These are phyloP conservation scores for Protobothrops mucrosquamatus DNA, from an alignment of 2,113 vertebrate species.

Conservation along the genomic window DNA sequence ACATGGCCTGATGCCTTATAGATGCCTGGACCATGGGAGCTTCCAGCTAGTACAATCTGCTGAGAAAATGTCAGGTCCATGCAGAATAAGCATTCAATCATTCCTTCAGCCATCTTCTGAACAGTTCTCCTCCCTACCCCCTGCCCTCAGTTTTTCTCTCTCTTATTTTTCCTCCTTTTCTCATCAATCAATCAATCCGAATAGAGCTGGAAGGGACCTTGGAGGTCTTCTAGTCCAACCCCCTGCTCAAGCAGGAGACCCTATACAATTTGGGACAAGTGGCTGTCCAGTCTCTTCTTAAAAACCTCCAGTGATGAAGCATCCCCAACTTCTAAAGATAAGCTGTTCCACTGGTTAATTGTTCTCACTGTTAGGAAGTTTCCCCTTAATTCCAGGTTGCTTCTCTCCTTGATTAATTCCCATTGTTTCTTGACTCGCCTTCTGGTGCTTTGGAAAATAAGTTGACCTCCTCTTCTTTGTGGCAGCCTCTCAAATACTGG, in stretches of 20 bases:
- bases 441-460: no score
- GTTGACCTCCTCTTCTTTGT: no score
- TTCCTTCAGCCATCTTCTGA: not conserved
- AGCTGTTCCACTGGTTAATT: no score
- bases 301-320: not conserved
- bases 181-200: not conserved
- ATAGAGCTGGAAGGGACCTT: not conserved
- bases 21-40: not conserved
- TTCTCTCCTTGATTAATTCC: no score
- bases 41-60: not conserved
- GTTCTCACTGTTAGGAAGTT: no score
- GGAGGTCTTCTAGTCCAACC: not conserved
- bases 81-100: not conserved
- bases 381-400: no score
- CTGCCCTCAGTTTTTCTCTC: not conserved
- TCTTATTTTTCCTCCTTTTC: not conserved
- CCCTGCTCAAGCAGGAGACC: not conserved
- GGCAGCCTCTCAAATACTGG: no score
- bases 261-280: not conserved
- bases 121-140: not conserved
- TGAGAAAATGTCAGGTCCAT: not conserved
- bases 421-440: no score
- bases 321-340: not conserved
- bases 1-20: not conserved
- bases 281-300: not conserved